Evolutionary conservation across 2,797 vertebrate genomes (phyloP).

Genomic region (Otus scops): DNA sequence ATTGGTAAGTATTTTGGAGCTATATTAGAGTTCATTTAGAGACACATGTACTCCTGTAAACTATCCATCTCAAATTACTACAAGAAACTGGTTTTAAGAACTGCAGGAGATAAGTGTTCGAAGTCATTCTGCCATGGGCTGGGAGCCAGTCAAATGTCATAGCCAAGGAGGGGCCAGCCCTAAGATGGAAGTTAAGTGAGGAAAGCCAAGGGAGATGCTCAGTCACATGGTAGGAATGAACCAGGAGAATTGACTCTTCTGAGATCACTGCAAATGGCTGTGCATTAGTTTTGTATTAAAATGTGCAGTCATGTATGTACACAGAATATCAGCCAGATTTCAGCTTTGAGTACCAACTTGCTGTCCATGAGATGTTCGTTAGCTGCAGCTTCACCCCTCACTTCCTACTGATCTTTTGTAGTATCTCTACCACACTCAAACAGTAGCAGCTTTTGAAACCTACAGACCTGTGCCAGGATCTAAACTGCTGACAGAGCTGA

Average conservation of each 20-base stretch:
- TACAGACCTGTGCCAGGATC: neutral
- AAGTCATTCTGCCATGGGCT: rapidly evolving
- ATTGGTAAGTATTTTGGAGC: neutral
- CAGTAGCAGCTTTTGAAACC: neutral
- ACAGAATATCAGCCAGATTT: neutral
- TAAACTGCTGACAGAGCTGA: neutral
- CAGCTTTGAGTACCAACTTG: neutral
- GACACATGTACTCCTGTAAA: neutral
- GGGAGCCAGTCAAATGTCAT: neutral
- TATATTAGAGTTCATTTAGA: neutral
- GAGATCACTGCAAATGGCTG: neutral
- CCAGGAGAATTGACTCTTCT: neutral
- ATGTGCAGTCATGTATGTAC: neutral
- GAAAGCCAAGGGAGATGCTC: neutral
- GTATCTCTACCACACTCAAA: neutral
- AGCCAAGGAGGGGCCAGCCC: neutral
- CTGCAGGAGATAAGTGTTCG: neutral
- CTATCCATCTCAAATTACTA: neutral
- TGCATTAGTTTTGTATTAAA: neutral
- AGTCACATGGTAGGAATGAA: neutral
- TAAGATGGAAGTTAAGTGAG: neutral
- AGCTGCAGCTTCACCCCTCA: neutral
- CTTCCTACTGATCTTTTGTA: neutral
- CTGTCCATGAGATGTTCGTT: neutral
- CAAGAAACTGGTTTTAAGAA: neutral